These are phyloP conservation scores for Botia almorhae DNA, from an alignment of 2,797 vertebrate genomes.

Conservation along the genomic window DNA sequence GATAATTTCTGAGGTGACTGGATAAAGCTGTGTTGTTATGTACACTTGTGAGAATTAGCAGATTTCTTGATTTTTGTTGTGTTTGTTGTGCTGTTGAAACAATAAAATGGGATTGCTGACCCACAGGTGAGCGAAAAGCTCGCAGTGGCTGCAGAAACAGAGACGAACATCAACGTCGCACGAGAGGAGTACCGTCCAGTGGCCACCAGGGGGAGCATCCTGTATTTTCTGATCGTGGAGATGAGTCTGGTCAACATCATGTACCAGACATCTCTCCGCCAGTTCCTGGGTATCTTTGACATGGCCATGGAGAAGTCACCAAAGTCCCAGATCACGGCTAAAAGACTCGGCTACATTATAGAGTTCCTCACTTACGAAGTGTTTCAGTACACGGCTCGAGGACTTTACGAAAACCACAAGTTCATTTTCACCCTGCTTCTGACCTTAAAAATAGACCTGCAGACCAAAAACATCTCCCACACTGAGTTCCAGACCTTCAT, in stretches of 20 bases:
- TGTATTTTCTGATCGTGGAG: slow-evolving; percentile 89
- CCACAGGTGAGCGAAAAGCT: slow-evolving; percentile 83
- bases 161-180: slow-evolving; percentile 83
- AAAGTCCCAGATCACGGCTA: slow-evolving; percentile 81
- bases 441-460: slow-evolving; percentile 84
- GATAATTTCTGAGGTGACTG: too few relatives aligned
- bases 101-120: background rate
- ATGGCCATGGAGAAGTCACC: slow-evolving; percentile 77
- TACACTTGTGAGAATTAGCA: too few relatives aligned
- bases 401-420: slow-evolving; percentile 84
- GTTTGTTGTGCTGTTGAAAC: too few relatives aligned
- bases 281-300: slow-evolving; percentile 86
- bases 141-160: slow-evolving; percentile 75
- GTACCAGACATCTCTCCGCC: slow-evolving; percentile 86
- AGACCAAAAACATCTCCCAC: slow-evolving; percentile 80
- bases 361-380: slow-evolving; percentile 82
- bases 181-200: slow-evolving; percentile 87
- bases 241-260: slow-evolving; percentile 87
- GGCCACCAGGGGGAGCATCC: slow-evolving; percentile 84
- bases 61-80: too few relatives aligned
- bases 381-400: slow-evolving; percentile 80
- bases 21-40: too few relatives aligned
- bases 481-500: slow-evolving; percentile 82
- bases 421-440: slow-evolving; percentile 85
- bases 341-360: slow-evolving; percentile 79